A percentile compares a stretch with the other conserved stretches of the same genome.
Evolutionary conservation across 2,113 vertebrate genomes (phyloP).

Genomic region (Anoplopoma fimbria): DNA sequence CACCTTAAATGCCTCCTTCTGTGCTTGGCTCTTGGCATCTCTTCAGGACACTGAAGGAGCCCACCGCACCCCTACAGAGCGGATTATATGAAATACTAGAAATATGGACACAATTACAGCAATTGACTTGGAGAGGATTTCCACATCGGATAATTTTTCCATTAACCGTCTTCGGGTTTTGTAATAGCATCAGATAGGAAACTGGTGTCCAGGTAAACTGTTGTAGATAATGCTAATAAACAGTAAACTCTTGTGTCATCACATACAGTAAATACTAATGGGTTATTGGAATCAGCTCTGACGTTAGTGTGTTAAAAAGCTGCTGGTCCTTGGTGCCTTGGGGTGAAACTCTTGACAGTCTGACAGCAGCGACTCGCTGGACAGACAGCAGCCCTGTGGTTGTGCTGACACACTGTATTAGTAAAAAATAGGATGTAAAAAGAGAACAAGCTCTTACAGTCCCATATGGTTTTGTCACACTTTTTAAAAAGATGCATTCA

Average conservation of each 20-base stretch:
- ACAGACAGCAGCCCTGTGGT: slow-evolving; percentile 27
- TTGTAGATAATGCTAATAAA: slow-evolving; percentile 21
- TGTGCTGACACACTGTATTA: slow-evolving; percentile 54
- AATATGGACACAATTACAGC: slow-evolving; percentile 37
- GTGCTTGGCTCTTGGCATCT: slow-evolving; percentile 36
- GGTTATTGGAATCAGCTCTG: slow-evolving; percentile 35
- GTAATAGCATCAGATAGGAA: slow-evolving; percentile 34
- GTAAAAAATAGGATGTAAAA: slow-evolving; percentile 17
- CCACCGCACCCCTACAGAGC: slow-evolving; percentile 27
- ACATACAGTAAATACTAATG: slow-evolving; percentile 25
- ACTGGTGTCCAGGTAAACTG: slow-evolving; percentile 5
- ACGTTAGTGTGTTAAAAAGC: slow-evolving; percentile 42
- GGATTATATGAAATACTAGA: slow-evolving; percentile 20
- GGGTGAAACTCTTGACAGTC: slow-evolving; percentile 34
- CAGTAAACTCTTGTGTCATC: slow-evolving; percentile 19
- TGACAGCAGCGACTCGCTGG: slow-evolving; percentile 51
- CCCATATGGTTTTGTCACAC: slow-evolving; percentile 15
- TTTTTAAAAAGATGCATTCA: slow-evolving; percentile 19
- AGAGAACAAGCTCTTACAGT: slow-evolving; percentile 7
- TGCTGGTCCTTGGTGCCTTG: slow-evolving; percentile 24
- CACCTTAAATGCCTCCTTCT: slow-evolving; percentile 45
- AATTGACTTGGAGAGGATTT: slow-evolving; percentile 35
- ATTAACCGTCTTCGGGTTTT: slow-evolving; percentile 24
- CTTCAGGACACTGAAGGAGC: slow-evolving; percentile 22
- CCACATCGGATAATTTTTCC: slow-evolving; percentile 37